Evolutionary conservation across 1,140 invertebrate genomes (phyloP).

Genomic region (Drosophila athabasca): DNA sequence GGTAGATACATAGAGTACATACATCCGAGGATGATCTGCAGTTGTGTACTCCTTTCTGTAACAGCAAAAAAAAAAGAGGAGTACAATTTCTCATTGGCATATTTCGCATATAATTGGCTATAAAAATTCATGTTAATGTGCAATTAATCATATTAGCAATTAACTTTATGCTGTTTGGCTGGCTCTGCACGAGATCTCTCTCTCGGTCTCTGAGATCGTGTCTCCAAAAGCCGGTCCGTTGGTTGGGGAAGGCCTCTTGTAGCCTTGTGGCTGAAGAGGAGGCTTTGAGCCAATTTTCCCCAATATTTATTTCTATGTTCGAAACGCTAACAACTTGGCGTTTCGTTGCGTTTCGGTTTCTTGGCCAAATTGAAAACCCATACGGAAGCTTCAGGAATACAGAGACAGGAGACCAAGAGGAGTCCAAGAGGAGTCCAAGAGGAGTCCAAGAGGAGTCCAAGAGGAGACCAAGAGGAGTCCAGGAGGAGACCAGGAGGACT

Average conservation of each 20-base stretch:
- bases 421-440: constrained; percentile 9
- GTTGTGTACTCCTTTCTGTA: constrained; percentile 10
- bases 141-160: constrained; percentile 83
- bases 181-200: constrained; percentile 71
- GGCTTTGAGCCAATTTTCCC: constrained; percentile 65
- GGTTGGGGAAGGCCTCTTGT: constrained; percentile 31
- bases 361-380: constrained; percentile 68
- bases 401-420: not conserved
- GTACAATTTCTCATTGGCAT: constrained; percentile 68
- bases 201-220: constrained; percentile 45
- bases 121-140: constrained; percentile 83
- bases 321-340: constrained; percentile 65
- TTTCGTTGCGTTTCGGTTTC: constrained; percentile 23
- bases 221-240: constrained; percentile 66
- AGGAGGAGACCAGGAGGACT: too few species aligned
- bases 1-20: constrained; percentile 5
- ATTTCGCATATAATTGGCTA: constrained; percentile 79
- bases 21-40: constrained; percentile 23
- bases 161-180: constrained; percentile 80
- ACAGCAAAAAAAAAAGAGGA: not conserved
- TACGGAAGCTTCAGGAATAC: constrained; percentile 59
- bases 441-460: constrained; percentile 10
- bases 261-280: constrained; percentile 24
- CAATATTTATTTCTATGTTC: constrained; percentile 77
- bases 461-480: too few species aligned